phyloP scores from a whole-genome alignment of 2,888 invertebrate genomes.

The Ichneumoninae sp. region DNA sequence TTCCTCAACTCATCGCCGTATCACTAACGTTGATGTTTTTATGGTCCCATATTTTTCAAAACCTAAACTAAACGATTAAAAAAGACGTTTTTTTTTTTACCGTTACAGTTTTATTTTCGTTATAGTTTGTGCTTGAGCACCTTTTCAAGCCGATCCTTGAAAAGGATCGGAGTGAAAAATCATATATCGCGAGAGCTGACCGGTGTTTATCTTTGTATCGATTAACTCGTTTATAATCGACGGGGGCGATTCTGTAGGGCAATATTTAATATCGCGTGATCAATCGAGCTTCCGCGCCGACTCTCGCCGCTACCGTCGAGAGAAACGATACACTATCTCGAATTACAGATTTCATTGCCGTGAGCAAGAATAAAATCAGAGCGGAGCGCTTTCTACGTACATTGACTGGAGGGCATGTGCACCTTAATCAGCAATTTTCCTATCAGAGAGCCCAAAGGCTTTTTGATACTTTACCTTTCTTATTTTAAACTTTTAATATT shows the following conservation, averaged over 20 bases:
- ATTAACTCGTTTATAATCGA: conserved; percentile 16
- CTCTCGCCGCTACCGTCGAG: conserved; percentile 5
- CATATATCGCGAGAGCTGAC: background rate
- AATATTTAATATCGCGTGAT: conserved; percentile 26
- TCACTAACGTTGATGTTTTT: conserved; percentile 9
- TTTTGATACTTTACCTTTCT: background rate
- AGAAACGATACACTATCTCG: conserved; percentile 21
- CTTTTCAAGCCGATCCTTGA: too few species aligned
- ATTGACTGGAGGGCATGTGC: background rate
- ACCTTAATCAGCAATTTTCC: conserved; percentile 10
- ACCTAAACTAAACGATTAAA: background rate
- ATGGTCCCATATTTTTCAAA: background rate
- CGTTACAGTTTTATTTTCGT: too few species aligned
- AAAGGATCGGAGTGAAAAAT: background rate
- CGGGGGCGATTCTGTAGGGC: conserved; percentile 9
- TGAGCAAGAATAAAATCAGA: conserved; percentile 20
- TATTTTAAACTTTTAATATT: background rate
- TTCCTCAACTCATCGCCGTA: conserved; percentile 33
- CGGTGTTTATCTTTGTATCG: conserved; percentile 1
- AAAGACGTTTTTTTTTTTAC: background rate
- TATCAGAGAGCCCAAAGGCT: background rate
- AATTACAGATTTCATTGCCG: conserved; percentile 48
- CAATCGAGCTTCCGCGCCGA: conserved; percentile 14
- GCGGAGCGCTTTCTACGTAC: conserved; percentile 22
- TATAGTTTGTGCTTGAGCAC: background rate